Conservation (phyloP, 2,113 vertebrate genomes). For the Riparia riparia region DNA sequence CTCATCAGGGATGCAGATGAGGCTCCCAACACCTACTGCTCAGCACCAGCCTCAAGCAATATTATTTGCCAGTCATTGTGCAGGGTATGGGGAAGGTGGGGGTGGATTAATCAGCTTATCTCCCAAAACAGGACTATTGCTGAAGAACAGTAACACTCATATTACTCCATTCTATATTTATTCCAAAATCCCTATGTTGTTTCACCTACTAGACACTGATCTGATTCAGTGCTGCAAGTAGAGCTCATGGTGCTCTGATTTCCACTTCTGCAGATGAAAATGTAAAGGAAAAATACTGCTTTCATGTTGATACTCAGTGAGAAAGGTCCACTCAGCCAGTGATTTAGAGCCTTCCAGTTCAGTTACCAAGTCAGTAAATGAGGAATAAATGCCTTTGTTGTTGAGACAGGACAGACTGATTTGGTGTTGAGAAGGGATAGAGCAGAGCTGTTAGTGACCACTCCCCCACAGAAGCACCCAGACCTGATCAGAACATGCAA, state of each 20-base stretch:
- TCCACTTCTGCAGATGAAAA: neutral
- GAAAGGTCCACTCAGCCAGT: neutral
- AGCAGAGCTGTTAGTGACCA: neutral
- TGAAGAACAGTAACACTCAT: neutral
- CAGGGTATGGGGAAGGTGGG: neutral
- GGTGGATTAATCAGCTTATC: neutral
- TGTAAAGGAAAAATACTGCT: neutral
- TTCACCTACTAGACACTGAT: neutral
- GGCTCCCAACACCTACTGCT: neutral
- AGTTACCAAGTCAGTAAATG: neutral
- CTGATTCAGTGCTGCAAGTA: neutral
- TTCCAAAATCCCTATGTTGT: neutral
- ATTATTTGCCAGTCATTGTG: neutral
- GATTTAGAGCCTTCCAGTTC: neutral
- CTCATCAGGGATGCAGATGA: neutral
- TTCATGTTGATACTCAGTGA: constrained; percentile 20
- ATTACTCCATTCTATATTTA: neutral
- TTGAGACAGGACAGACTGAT: neutral
- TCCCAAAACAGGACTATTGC: neutral
- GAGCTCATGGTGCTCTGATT: neutral
- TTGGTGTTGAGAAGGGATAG: neutral
- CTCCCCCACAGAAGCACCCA: neutral
- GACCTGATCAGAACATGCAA: constrained; percentile 41
- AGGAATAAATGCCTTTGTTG: neutral
- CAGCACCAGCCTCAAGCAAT: neutral